These are phyloP conservation scores for Paralichthys olivaceus DNA, from an alignment of 2,113 vertebrate species.

Conservation along the genomic window DNA sequence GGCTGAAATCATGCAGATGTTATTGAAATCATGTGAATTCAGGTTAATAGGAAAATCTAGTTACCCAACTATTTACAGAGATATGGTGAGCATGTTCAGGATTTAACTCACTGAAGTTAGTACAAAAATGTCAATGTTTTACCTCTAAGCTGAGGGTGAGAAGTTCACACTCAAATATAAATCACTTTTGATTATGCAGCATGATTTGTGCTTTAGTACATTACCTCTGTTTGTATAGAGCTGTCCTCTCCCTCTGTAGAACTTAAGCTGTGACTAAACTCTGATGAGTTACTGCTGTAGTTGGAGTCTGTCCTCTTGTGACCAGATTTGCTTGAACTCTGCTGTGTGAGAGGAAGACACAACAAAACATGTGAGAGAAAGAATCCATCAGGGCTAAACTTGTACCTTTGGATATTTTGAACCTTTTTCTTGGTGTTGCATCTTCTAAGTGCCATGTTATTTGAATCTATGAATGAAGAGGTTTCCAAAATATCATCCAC, in stretches of 20 bases:
- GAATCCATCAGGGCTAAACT: no score
- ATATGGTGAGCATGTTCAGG: not conserved
- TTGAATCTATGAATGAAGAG: no score
- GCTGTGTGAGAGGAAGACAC: not conserved
- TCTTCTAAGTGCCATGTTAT: no score
- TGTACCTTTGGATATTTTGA: no score
- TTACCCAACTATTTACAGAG: not conserved
- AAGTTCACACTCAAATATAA: not conserved
- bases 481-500: no score
- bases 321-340: slow-evolving; percentile 86
- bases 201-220: not conserved
- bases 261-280: slow-evolving; percentile 89
- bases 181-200: not conserved
- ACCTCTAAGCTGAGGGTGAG: no score
- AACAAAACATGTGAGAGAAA: not conserved
- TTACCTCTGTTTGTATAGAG: slow-evolving; percentile 85
- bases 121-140: no score
- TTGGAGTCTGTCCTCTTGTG: slow-evolving; percentile 90
- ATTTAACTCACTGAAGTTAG: not conserved
- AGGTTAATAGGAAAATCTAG: not conserved
- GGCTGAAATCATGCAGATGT: not conserved
- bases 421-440: not conserved
- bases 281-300: slow-evolving; percentile 91
- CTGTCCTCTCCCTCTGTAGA: slow-evolving; percentile 86
- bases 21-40: not conserved